Conservation (phyloP, 2,113 vertebrate species). For the Xyliphius kryptos region DNA sequence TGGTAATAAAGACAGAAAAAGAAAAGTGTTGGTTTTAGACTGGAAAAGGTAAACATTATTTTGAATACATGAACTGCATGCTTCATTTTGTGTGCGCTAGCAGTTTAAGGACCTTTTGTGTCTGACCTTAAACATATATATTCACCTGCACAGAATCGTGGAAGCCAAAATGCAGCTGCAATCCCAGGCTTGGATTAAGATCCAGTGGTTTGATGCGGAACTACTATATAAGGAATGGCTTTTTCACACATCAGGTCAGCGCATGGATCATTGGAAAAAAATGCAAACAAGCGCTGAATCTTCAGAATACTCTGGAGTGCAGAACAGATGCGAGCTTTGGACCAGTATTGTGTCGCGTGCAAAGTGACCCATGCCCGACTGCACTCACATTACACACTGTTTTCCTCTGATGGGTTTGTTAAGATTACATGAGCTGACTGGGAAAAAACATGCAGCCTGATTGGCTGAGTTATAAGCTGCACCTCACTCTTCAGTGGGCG, state of each 20-base stretch:
- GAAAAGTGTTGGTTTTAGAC: constrained; percentile 38
- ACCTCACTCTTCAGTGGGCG: too few relatives aligned
- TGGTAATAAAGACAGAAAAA: constrained; percentile 10
- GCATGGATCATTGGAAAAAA: constrained; percentile 51
- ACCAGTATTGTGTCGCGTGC: constrained; percentile 49
- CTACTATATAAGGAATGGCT: constrained; percentile 35
- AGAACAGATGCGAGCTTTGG: constrained; percentile 48
- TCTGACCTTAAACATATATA: constrained; percentile 32
- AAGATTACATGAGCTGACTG: constrained; percentile 43
- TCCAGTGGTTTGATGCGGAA: constrained; percentile 26
- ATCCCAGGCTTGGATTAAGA: constrained; percentile 16
- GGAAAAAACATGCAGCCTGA: constrained; percentile 34
- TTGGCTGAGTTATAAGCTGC: constrained; percentile 42
- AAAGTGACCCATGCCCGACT: constrained; percentile 54
- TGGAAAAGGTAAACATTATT: too few relatives aligned
- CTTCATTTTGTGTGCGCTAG: too few relatives aligned
- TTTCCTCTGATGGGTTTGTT: constrained; percentile 54
- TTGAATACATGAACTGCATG: too few relatives aligned
- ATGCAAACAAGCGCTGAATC: constrained; percentile 52
- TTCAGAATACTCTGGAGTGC: constrained; percentile 17
- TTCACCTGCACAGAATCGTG: neutral
- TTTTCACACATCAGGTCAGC: constrained; percentile 38
- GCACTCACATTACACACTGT: constrained; percentile 50
- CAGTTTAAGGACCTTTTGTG: constrained; percentile 22
- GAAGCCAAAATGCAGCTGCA: neutral